Base-by-base conservation (phyloP, 2,113 vertebrate genomes). In the Kryptolebias marmoratus region DNA sequence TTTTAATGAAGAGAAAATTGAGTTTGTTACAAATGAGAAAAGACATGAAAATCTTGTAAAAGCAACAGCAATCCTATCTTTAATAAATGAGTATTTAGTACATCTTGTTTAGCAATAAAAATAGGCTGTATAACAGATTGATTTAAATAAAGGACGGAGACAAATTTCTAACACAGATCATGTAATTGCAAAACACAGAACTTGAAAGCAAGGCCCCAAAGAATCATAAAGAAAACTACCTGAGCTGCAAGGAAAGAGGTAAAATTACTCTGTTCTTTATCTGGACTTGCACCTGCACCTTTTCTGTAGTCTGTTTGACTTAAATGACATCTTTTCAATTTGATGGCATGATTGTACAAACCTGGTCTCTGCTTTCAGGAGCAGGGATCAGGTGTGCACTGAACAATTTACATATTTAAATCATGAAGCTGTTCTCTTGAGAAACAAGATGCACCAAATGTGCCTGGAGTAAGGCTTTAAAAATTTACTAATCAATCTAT, bases 331-430 rank as follows among this genome's bases (percentile, higher is more conserved):
- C 73, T 85, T 81, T 88, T 85, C 62, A 81, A 83, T 88, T 81
- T 85, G 82, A 89, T 89, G 83, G 86, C 82, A 89, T 84, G 84
- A 88, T 77, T 77, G 81, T 57, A 81, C 75, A 85, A 82, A 90
- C 84, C 89, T 91, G 89, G 89, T 87, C 73, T 87, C 81, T 81
- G 84, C 80, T 68, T 79, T 74, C 81, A 71, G 69, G 59, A 74
- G 71, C 65, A 72, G 84, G 84, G 70, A 83, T 91, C 88, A 91
- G 87, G 83, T 90, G 90, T 70, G 82, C 73, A 6, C 31, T 18
- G 58, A 83, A 47, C 54, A 64, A 71, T 88, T 87, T 87, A 79
- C 69, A 82, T 84, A 86, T 63, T 87, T 78, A 61, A 81, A 45
- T 72, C 60, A 73, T 68, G 78, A 86, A 79, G 70, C 59, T 52